A percentile compares a stretch with the other conserved stretches of the same genome.
phyloP scores from a whole-genome alignment of 2,797 vertebrate genomes.

The Clamator glandarius region DNA sequence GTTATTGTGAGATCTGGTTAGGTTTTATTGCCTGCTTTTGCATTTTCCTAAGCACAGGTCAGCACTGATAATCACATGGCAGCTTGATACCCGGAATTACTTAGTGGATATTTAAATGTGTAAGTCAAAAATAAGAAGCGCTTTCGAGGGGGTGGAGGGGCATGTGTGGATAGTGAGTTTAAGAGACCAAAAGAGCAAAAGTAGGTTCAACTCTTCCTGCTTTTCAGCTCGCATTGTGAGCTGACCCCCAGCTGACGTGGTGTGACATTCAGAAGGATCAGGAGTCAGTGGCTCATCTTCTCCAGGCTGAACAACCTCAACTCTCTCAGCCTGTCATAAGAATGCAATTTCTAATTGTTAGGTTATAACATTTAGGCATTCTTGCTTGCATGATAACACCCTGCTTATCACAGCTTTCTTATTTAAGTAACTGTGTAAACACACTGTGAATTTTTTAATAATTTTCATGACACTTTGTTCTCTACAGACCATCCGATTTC shows the following conservation, averaged over 20 bases:
- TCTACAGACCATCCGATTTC: slow-evolving; percentile 85
- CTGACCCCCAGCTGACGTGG: background rate
- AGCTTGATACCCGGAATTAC: background rate
- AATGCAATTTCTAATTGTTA: background rate
- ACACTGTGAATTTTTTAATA: background rate
- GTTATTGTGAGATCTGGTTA: background rate
- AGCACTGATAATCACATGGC: background rate
- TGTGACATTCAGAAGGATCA: accelerated
- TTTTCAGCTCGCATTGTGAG: background rate
- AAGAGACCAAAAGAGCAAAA: background rate
- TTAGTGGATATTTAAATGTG: background rate
- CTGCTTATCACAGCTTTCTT: background rate
- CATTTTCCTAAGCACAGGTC: background rate
- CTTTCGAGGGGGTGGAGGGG: background rate
- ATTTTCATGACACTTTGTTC: background rate
- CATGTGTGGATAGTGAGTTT: background rate
- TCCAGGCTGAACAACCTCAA: too few species aligned
- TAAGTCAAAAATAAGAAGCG: background rate
- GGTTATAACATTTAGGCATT: background rate
- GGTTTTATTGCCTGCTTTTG: accelerated
- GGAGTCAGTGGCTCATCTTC: background rate
- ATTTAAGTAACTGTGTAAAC: background rate
- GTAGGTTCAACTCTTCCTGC: background rate
- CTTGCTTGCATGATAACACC: too few species aligned
- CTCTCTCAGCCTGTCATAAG: too few species aligned